phyloP scores from a whole-genome alignment of 2,113 vertebrate species.

The Myiozetetes cayanensis region DNA sequence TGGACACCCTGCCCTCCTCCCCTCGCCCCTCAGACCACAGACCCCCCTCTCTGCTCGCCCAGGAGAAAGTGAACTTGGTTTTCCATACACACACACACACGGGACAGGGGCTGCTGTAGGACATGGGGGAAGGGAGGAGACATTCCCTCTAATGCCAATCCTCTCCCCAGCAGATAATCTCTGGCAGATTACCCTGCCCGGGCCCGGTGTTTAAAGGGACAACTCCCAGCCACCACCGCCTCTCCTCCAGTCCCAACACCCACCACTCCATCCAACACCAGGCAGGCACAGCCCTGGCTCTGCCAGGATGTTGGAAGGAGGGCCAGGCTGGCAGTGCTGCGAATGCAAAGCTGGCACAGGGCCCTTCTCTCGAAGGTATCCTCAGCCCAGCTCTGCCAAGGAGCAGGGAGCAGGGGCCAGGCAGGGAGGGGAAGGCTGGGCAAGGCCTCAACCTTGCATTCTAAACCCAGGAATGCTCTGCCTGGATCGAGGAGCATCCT shows the following conservation, averaged over 20 bases:
- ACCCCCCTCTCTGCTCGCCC: not conserved
- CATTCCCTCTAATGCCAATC: slow-evolving; percentile 37
- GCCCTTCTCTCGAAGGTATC: not conserved
- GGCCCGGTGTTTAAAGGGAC: slow-evolving; percentile 12
- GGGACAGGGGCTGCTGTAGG: not conserved
- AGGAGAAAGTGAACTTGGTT: not conserved
- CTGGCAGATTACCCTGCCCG: slow-evolving; percentile 35
- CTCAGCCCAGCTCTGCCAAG: not conserved
- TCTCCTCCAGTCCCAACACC: not conserved
- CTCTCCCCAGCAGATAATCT: slow-evolving; percentile 47
- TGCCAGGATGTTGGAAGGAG: not conserved
- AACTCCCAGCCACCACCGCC: not conserved
- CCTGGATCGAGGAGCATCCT: not conserved
- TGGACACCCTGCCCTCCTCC: not conserved
- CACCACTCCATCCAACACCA: rapidly evolving
- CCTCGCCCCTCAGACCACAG: not conserved
- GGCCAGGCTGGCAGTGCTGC: not conserved
- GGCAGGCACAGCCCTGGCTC: rapidly evolving
- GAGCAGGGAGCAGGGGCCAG: not conserved
- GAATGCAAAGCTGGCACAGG: not conserved
- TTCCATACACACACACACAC: not conserved
- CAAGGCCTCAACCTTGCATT: not conserved
- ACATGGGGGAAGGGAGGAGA: not conserved
- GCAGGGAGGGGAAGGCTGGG: not conserved
- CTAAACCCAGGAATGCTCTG: not conserved